A percentile compares a stretch with the other conserved stretches of the same genome.
phyloP scores from a whole-genome alignment of 30 jellyfish, hydroid and myxozoan genomes.

The Phacellophora camtschatica region DNA sequence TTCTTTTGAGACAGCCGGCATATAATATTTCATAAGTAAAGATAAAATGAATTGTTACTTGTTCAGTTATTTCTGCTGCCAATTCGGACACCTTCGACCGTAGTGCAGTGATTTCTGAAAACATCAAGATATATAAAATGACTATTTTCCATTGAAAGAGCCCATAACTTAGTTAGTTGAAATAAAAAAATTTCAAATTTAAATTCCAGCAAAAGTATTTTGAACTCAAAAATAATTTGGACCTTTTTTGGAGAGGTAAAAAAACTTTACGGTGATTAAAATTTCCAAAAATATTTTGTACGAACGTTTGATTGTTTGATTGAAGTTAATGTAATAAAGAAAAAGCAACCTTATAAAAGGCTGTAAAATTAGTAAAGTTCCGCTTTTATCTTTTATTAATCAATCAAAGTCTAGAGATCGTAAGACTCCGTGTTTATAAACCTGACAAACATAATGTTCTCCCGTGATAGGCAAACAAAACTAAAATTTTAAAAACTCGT shows the following conservation, averaged over 20 bases:
- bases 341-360: too few relatives aligned
- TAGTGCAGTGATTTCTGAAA: slow-evolving; percentile 67
- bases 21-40: neutral
- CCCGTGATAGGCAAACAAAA: neutral
- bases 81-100: slow-evolving; percentile 60
- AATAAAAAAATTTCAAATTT: neutral
- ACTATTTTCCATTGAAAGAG: too few relatives aligned
- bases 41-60: neutral
- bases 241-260: neutral
- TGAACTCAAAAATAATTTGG: neutral
- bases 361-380: too few relatives aligned
- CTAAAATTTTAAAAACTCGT: neutral
- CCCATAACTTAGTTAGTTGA: too few relatives aligned
- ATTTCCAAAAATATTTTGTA: too few relatives aligned
- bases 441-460: neutral
- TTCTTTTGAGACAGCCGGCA: neutral
- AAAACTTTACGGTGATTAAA: neutral
- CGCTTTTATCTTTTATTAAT: too few relatives aligned
- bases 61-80: slow-evolving; percentile 15
- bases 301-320: too few relatives aligned
- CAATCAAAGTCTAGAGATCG: too few relatives aligned
- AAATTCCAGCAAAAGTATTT: neutral
- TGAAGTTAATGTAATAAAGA: too few relatives aligned
- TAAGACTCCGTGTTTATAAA: too few relatives aligned
- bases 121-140: too few relatives aligned